Percentiles rank a stretch among this genome's conserved stretches.
These are phyloP conservation scores for Drosophila pachea DNA, from an alignment of 1,140 invertebrate genomes.

Conservation along the genomic window DNA sequence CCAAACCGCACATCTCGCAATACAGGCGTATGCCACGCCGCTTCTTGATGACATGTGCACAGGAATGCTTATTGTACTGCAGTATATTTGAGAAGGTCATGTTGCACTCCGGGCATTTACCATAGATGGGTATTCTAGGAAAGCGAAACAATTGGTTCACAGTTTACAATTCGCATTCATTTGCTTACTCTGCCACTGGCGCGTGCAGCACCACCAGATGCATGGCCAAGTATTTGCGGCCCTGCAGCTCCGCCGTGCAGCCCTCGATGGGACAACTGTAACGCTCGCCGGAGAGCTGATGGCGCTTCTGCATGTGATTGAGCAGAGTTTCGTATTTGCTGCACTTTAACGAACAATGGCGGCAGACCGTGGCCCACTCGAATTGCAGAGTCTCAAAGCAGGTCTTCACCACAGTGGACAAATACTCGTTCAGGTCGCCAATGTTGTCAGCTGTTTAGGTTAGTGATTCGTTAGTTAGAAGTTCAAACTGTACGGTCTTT, in stretches of 20 bases:
- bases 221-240: slow-evolving; percentile 48
- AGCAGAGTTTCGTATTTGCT: slow-evolving; percentile 49
- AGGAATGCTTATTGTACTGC: slow-evolving; percentile 74
- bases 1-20: slow-evolving; percentile 62
- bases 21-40: slow-evolving; percentile 48
- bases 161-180: neutral
- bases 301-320: slow-evolving; percentile 34
- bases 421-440: slow-evolving; percentile 53
- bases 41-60: slow-evolving; percentile 61
- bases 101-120: slow-evolving; percentile 65
- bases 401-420: slow-evolving; percentile 57
- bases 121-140: slow-evolving; percentile 65
- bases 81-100: slow-evolving; percentile 68
- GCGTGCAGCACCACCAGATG: slow-evolving; percentile 67
- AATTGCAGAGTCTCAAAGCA: slow-evolving; percentile 62
- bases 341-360: slow-evolving; percentile 53
- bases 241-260: slow-evolving; percentile 39
- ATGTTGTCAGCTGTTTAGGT: slow-evolving; percentile 45
- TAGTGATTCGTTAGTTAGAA: rapidly evolving
- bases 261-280: slow-evolving; percentile 56
- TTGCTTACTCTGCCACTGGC: slow-evolving; percentile 59
- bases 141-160: neutral
- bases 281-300: slow-evolving; percentile 19
- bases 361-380: slow-evolving; percentile 48
- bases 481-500: neutral